Conservation (phyloP, 2,113 vertebrate species). For the Prunella fulvescens region DNA sequence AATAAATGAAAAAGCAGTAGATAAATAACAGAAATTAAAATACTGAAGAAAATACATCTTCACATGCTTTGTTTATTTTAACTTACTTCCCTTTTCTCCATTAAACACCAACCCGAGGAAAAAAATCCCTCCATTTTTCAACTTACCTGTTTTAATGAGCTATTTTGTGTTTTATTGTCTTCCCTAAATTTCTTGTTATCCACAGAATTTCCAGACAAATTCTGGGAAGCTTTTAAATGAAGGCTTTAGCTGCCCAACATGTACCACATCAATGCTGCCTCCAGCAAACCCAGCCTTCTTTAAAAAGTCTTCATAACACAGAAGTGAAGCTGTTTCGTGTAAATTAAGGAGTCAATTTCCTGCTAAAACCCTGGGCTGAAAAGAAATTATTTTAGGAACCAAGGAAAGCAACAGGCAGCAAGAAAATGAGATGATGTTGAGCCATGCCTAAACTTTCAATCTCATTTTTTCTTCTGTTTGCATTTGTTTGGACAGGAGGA, state of each 20-base stretch:
- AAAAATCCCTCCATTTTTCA: neutral
- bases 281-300: neutral
- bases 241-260: neutral
- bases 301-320: neutral
- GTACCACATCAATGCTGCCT: neutral
- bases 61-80: neutral
- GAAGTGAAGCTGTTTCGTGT: neutral
- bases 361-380: neutral
- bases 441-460: neutral
- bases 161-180: neutral
- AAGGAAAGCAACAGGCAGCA: neutral
- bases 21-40: neutral
- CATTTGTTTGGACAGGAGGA: neutral
- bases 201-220: neutral
- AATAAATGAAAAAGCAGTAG: neutral
- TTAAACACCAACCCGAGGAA: neutral
- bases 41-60: neutral
- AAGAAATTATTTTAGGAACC: neutral
- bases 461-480: neutral
- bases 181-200: neutral
- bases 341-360: neutral
- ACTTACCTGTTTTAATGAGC: neutral
- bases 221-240: neutral
- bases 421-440: neutral
- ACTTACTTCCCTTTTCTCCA: neutral